Conservation (phyloP, 2,113 vertebrate genomes). For the Xenopus laevis region DNA sequence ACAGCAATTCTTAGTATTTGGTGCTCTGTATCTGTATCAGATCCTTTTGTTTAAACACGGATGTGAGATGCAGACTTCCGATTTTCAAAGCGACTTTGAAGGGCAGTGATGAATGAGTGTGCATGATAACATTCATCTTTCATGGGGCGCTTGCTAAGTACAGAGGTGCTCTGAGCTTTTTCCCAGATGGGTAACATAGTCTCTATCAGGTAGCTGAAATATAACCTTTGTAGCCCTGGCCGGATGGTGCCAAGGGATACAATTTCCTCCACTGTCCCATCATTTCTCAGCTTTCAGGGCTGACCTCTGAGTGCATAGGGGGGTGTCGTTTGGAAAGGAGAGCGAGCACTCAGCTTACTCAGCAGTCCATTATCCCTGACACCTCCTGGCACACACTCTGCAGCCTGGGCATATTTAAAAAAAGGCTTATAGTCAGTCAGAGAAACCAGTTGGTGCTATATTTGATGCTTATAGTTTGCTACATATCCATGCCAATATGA, state of each 20-base stretch:
- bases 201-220: background rate
- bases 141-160: background rate
- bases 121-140: background rate
- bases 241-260: conserved; percentile 3
- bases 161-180: background rate
- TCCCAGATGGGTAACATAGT: background rate
- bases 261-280: conserved; percentile 12
- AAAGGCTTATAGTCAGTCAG: conserved; percentile 32
- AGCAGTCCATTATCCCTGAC: conserved; percentile 12
- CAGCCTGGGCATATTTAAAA: conserved; percentile 35
- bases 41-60: too few species aligned
- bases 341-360: conserved; percentile 24
- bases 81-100: too few species aligned
- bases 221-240: background rate
- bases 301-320: conserved; percentile 24
- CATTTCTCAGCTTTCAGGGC: conserved; percentile 11
- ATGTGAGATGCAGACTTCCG: too few species aligned
- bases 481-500: too few species aligned
- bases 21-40: too few species aligned
- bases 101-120: too few species aligned
- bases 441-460: background rate
- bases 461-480: too few species aligned
- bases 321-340: conserved; percentile 1
- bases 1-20: too few species aligned
- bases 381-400: conserved; percentile 38